Evolutionary conservation across 2,888 invertebrate species (phyloP), one percentile per base, ranked within the genome.

Genomic region (Cancer borealis): DNA sequence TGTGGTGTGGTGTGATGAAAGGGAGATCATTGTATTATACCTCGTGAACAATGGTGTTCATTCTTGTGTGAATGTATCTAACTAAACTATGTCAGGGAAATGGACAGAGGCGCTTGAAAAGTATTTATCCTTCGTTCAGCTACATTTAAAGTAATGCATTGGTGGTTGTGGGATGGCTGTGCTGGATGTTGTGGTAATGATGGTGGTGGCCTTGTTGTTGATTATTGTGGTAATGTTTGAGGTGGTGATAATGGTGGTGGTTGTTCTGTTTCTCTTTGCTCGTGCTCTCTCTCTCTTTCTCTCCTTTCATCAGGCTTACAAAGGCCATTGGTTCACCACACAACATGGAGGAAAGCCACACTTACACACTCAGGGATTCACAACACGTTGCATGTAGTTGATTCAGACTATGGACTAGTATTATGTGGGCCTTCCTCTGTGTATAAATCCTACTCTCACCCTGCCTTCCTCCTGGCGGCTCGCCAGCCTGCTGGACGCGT

Each of bases 1-100:
- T 54, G 14, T 54, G 14, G 54, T 54, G 54, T 54, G n/a, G 21
- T 39, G n/a, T n/a, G 26, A 10, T 8, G 26, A 12, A 30, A 84
- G 26, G 87, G 39, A 84, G 26, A 84, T 84, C 39, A 84, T 84
- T 84, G 88, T 45, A 88, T 46, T 88, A n/a, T 66, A n/a, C 66
- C n/a, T 21, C 66, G 21, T 66, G 66, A 66, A 21, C 66, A 4
- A 66, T n/a, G n/a, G 21, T 66, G n/a, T 66, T 66, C n/a, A n/a
- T 4, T 66, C 17, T 0, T 54, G 54, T 66, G 66, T 21, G n/a
- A n/a, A 6, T n/a, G 66, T 21, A 66, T 66, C 66, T 3, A 5
- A n/a, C 3, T n/a, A 39, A 39, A 39, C 39, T 54, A 8, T 66
- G 66, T 66, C n/a, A n/a, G 66, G 8, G 66, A 66, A n/a, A 14